These are phyloP conservation scores for Mirza zaza DNA, from an alignment of 2,113 vertebrate genomes.

Conservation along the genomic window DNA sequence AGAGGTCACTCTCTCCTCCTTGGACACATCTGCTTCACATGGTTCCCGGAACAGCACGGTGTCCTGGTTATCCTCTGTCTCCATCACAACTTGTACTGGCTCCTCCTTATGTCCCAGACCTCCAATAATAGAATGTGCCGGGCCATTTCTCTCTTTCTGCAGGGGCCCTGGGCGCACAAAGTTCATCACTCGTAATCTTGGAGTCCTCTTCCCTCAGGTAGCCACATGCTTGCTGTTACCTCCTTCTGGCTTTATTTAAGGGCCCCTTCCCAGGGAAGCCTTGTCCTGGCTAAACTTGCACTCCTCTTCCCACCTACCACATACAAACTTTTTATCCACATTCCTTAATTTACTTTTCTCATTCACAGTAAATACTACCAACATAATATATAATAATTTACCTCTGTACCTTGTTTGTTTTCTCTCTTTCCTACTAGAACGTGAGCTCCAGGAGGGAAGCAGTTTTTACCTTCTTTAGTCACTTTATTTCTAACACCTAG, in stretches of 20 bases:
- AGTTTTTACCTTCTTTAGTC: neutral
- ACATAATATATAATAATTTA: neutral
- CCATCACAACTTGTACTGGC: neutral
- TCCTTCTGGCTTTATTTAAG: conserved; percentile 16
- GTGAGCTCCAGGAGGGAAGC: neutral
- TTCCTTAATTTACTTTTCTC: neutral
- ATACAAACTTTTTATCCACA: neutral
- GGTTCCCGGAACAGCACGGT: neutral
- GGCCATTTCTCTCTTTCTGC: neutral
- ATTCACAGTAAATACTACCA: neutral
- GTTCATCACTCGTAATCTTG: neutral
- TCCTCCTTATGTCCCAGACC: neutral
- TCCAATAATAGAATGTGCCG: neutral
- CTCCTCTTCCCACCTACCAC: neutral
- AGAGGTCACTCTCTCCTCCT: neutral
- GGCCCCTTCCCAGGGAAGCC: neutral
- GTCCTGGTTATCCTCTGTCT: neutral
- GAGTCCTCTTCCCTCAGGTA: neutral
- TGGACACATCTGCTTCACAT: neutral
- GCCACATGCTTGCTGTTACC: neutral
- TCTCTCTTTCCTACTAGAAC: neutral
- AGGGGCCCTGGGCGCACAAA: neutral
- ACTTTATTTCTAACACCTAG: neutral
- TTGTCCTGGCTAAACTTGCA: neutral
- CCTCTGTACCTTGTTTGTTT: neutral